These are phyloP conservation scores for Myoxocephalus aenaeus DNA, from an alignment of 2,797 vertebrate genomes.

Conservation along the genomic window DNA sequence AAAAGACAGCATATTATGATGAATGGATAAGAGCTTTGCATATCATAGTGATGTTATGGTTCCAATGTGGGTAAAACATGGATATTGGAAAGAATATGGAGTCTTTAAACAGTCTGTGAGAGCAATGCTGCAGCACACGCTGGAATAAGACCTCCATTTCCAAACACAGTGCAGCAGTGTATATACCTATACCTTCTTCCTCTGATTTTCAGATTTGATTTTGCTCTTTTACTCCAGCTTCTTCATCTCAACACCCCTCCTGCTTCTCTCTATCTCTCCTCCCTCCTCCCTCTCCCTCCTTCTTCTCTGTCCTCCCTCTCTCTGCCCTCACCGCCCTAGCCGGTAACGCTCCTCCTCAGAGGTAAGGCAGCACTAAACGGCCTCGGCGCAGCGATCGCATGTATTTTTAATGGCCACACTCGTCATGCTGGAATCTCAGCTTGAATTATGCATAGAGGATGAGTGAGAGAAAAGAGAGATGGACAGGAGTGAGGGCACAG, in stretches of 20 bases:
- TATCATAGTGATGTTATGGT: not conserved
- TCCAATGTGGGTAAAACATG: not conserved
- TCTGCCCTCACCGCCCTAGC: constrained; percentile 42
- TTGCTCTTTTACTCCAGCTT: not conserved
- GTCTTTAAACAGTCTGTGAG: not conserved
- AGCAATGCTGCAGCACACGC: too few relatives aligned
- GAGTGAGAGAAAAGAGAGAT: constrained; percentile 47
- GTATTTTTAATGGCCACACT: constrained; percentile 79
- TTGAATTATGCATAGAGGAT: constrained; percentile 77
- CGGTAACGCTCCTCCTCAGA: constrained; percentile 49
- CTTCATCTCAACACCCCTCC: not conserved
- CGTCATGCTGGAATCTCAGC: constrained; percentile 66
- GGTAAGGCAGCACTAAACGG: constrained; percentile 72
- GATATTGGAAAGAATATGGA: not conserved
- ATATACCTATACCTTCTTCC: not conserved
- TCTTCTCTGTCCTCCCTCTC: not conserved
- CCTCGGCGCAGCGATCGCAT: constrained; percentile 64
- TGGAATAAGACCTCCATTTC: not conserved
- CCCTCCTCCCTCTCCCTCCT: not conserved
- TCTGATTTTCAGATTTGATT: not conserved
- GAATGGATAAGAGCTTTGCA: not conserved
- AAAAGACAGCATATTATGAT: not conserved
- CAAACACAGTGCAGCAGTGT: not conserved
- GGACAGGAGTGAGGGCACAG: constrained; percentile 28
- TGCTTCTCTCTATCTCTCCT: not conserved